phyloP scores from a whole-genome alignment of 2,113 vertebrate genomes.

The human (Homo sapiens) region GRCh38 chr1:114234501-114235000 shows the following conservation, averaged over 20 bases:
- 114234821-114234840: neutral
- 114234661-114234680: neutral
- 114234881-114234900: neutral
- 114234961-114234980: neutral
- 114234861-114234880: neutral
- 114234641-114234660: neutral
- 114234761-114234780: neutral
- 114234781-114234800: neutral
- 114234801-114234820: neutral
- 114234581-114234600: neutral
- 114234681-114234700: neutral
- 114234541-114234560: neutral
- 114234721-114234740: neutral
- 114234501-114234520: neutral
- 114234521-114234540: neutral
- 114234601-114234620: constrained; percentile 30
- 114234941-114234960: neutral
- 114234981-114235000: neutral
- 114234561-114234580: neutral
- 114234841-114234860: neutral
- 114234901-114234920: neutral
- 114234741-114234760: neutral
- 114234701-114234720: neutral
- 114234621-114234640: neutral
- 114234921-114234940: neutral